A percentile compares a stretch with the other conserved stretches of the same genome.
Conservation (phyloP, 2,113 vertebrate species). For the Forbesichthys agassizii region DNA sequence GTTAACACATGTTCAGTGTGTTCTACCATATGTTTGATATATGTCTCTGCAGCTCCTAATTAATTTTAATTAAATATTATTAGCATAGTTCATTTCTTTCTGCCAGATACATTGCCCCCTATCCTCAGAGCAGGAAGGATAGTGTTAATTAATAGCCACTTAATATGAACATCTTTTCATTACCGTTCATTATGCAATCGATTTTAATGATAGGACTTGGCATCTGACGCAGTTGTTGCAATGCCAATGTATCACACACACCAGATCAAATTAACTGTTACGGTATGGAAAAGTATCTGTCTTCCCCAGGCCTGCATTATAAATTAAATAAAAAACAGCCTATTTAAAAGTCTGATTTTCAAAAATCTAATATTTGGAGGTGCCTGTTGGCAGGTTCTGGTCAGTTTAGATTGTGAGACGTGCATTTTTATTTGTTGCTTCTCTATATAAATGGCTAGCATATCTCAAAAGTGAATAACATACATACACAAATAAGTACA, state of each 20-base stretch:
- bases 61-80: slow-evolving; percentile 46
- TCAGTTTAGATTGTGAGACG: not conserved
- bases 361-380: not conserved
- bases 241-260: not conserved
- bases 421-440: not conserved
- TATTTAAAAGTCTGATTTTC: not conserved
- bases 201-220: slow-evolving; percentile 16
- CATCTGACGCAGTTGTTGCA: not conserved
- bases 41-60: slow-evolving; percentile 12
- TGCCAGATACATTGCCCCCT: slow-evolving; percentile 13
- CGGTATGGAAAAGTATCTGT: not conserved
- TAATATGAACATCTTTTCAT: slow-evolving; percentile 40
- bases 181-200: slow-evolving; percentile 19
- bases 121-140: slow-evolving; percentile 37
- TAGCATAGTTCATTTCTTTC: slow-evolving; percentile 16
- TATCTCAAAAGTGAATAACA: too few relatives aligned
- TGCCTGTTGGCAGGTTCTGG: not conserved
- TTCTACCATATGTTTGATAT: slow-evolving; percentile 8
- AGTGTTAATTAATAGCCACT: slow-evolving; percentile 30
- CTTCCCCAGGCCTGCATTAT: not conserved
- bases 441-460: not conserved
- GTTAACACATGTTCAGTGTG: too few relatives aligned
- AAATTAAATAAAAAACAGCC: not conserved
- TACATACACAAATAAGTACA: too few relatives aligned
- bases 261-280: not conserved